Evolutionary conservation across 2,888 invertebrate species (phyloP), one percentile per base, ranked within the genome.

Genomic region (Eilema caniola): DNA sequence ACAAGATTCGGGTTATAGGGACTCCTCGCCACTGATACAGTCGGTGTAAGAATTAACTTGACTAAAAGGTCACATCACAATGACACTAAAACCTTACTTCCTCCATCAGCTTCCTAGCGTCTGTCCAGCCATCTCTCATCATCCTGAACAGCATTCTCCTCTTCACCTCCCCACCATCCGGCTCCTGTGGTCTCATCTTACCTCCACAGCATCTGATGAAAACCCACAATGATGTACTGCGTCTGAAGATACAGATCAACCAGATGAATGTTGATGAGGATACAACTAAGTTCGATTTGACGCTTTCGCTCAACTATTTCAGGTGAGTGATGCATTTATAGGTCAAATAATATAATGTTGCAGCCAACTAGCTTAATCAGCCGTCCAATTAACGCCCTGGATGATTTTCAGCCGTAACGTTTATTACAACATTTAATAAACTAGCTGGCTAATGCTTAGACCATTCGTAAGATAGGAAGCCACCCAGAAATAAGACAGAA

Each of bases 101-200:
- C 28, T 59, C 7, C 88, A 85, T 2, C 86, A 94, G 94, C 47
- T 85, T 90, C 68, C 75, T 93, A 2, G 89, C 92, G 5, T 89
- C 91, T 0, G 86, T 92, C 47, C 91, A 91, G 37, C 91, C 93
- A 0, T 86, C 90, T 1, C 79, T 90, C 0, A 83, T 92, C 2
- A 81, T 92, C 31, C 75, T 94, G 2, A 93, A 93, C 80, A 89
- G 86, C 2, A 83, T 94, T 2, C 87, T 92, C 0, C 87, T 93
- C 14, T 88, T 92, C 67, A 88, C 90, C 2, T 88, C 91, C 0
- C 92, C 92, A 0, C 89, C 91, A 0, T 86, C 92, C 0, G 92
- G 93, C 0, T 90, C 93, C 7, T 95, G 95, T 60, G 93, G 93
- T 0, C 85, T 93, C 24, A 90, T 93, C 66, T 85, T 93, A 0